Percentiles rank a stretch among this genome's conserved stretches.
These are phyloP conservation scores for Resseliella maxima DNA, from an alignment of 2,888 invertebrate genomes.

Conservation along the genomic window DNA sequence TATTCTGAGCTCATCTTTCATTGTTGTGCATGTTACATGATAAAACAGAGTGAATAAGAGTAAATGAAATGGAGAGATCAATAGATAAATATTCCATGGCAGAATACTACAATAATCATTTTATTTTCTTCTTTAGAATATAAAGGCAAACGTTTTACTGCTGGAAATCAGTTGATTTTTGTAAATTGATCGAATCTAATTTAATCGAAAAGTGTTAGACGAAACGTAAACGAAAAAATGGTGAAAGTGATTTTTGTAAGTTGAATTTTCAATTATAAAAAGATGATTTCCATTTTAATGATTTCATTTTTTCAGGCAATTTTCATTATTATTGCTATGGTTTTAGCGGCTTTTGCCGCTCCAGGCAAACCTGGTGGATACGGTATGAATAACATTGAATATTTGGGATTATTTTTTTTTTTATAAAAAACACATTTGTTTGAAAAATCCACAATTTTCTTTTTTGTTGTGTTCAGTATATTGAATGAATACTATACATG, in stretches of 20 bases:
- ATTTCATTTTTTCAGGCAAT: conserved; percentile 11
- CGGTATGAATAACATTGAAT: no score
- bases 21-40: neutral
- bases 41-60: no score
- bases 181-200: neutral
- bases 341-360: neutral
- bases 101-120: no score
- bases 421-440: no score
- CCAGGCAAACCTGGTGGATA: neutral
- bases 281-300: neutral
- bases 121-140: neutral
- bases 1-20: conserved; percentile 1
- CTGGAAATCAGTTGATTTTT: neutral
- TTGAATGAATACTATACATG: no score
- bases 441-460: no score
- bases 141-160: neutral
- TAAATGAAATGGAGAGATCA: neutral
- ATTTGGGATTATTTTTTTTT: no score
- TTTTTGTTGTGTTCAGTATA: no score
- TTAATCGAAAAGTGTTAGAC: neutral
- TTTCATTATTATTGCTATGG: neutral
- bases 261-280: neutral
- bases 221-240: neutral
- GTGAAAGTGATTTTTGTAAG: conserved; percentile 3
- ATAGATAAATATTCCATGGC: no score